Percentiles rank a stretch among this genome's conserved stretches.
These are phyloP conservation scores for Parazoanthus darwini DNA, from an alignment of 92 coral and sea anemone genomes.

Conservation along the genomic window DNA sequence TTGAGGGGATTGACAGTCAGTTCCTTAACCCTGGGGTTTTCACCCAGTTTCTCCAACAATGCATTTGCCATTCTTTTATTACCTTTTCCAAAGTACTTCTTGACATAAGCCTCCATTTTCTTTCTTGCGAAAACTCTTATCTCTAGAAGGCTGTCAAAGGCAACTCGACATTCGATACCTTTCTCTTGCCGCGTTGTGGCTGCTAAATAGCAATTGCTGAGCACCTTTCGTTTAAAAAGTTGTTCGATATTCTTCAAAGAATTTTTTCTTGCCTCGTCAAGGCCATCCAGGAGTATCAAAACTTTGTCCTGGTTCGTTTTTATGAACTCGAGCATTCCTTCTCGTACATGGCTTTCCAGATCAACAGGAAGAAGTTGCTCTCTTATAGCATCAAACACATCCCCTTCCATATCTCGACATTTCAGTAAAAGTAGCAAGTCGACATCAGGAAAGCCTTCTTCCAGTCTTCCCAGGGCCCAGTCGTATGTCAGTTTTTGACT, in stretches of 20 bases:
- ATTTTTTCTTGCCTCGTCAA: conserved; percentile 28
- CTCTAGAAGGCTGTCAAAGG: conserved; percentile 40
- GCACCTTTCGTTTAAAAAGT: conserved; percentile 28
- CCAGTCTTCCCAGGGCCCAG: conserved; percentile 35
- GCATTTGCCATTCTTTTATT: too few relatives aligned
- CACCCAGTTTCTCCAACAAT: background rate
- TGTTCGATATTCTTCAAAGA: background rate
- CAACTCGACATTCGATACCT: conserved; percentile 15
- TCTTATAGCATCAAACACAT: conserved; percentile 19
- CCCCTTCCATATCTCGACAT: conserved; percentile 38
- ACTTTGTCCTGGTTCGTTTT: conserved; percentile 26
- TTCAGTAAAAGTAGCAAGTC: conserved; percentile 38
- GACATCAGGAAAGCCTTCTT: conserved; percentile 29
- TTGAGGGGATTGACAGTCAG: background rate
- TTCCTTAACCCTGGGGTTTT: background rate
- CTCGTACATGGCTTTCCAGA: conserved; percentile 9
- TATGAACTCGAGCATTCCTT: conserved; percentile 24
- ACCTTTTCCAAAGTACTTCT: conserved; percentile 4
- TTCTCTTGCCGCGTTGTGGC: conserved; percentile 44
- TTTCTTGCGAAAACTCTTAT: conserved; percentile 8
- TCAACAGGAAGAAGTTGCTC: conserved; percentile 42
- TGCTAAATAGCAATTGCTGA: conserved; percentile 9
- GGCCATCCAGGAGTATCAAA: conserved; percentile 38
- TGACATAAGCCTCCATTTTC: conserved; percentile 24
- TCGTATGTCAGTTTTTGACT: conserved; percentile 46